These are phyloP conservation scores for Talpa occidentalis DNA, from an alignment of 2,113 vertebrate genomes.

Conservation along the genomic window DNA sequence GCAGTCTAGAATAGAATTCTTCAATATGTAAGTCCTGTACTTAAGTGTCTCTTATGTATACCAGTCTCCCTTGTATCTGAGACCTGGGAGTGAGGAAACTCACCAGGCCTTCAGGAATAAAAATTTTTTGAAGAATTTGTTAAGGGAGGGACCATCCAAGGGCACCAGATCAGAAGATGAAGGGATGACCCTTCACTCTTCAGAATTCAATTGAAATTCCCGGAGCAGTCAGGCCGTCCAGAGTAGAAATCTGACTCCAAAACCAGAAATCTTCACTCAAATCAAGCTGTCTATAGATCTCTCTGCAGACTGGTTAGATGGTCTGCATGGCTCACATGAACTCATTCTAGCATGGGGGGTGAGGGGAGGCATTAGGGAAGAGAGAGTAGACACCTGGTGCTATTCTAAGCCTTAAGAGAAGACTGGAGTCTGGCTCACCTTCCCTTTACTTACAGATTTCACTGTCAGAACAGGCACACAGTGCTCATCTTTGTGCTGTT, in stretches of 20 bases:
- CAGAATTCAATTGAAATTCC: constrained; percentile 6
- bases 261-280: not conserved
- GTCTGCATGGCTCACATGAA: not conserved
- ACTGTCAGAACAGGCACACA: not conserved
- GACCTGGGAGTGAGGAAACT: not conserved
- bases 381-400: accelerated
- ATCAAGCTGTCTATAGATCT: not conserved
- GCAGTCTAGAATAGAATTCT: not conserved
- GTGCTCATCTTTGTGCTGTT: not conserved
- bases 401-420: not conserved
- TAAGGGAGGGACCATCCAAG: not conserved
- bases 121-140: not conserved
- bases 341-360: not conserved
- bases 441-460: not conserved
- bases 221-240: not conserved
- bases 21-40: not conserved
- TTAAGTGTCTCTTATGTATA: not conserved
- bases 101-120: not conserved
- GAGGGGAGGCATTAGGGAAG: not conserved
- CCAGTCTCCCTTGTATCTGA: not conserved
- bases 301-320: not conserved
- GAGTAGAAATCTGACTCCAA: not conserved
- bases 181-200: not conserved
- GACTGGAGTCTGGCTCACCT: not conserved
- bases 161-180: not conserved